These are phyloP conservation scores for Stegophylla sp. DNA, from an alignment of 2,888 invertebrate genomes.

Conservation along the genomic window DNA sequence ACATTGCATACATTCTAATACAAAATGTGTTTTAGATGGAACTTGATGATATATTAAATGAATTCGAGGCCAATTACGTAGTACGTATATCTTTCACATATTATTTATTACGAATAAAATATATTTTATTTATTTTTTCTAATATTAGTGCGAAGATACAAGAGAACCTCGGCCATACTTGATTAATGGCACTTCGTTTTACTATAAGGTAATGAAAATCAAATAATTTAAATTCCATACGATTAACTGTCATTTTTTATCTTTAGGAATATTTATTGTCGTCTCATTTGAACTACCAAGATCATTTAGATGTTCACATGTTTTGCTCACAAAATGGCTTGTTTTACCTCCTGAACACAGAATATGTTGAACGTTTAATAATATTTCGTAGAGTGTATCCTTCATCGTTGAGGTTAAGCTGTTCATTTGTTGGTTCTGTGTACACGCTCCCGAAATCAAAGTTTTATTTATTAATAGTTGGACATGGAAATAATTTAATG, in stretches of 20 bases:
- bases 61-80: slow-evolving; percentile 68
- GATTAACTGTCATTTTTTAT: slow-evolving; percentile 1
- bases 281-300: slow-evolving; percentile 78
- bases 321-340: slow-evolving; percentile 79
- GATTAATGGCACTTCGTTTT: slow-evolving; percentile 72
- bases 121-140: slow-evolving; percentile 60
- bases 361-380: slow-evolving; percentile 75
- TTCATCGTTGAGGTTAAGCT: slow-evolving; percentile 64
- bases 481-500: slow-evolving; percentile 71
- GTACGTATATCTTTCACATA: slow-evolving; percentile 65
- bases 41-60: slow-evolving; percentile 60
- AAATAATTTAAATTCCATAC: slow-evolving; percentile 2
- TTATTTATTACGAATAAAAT: not conserved
- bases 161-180: slow-evolving; percentile 77
- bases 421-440: slow-evolving; percentile 60
- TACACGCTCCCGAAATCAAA: slow-evolving; percentile 70
- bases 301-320: slow-evolving; percentile 77
- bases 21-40: slow-evolving; percentile 48
- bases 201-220: slow-evolving; percentile 66
- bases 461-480: slow-evolving; percentile 78
- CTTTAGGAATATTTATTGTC: slow-evolving; percentile 75
- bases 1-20: not conserved
- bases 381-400: slow-evolving; percentile 81
- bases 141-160: slow-evolving; percentile 76
- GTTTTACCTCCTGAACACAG: slow-evolving; percentile 72